Conservation (phyloP, 1,140 invertebrate species). For the Drosophila yakuba region DNA sequence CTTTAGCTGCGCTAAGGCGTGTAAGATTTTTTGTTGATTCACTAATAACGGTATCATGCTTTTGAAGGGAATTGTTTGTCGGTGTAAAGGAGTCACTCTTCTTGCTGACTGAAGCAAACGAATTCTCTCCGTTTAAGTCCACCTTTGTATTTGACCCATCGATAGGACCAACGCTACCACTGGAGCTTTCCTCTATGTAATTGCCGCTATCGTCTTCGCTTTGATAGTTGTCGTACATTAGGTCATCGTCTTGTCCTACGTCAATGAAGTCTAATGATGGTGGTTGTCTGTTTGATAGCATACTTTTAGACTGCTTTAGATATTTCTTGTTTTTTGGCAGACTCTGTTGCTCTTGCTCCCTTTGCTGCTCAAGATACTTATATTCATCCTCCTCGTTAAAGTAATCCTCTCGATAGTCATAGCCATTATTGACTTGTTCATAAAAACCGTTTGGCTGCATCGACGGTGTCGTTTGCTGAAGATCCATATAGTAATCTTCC, state of each 20-base stretch:
- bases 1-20: conserved; percentile 9
- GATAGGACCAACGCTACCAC: conserved; percentile 64
- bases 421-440: conserved; percentile 70
- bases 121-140: conserved; percentile 5
- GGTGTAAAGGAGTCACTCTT: not conserved
- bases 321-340: conserved; percentile 52
- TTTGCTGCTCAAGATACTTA: conserved; percentile 81
- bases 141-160: conserved; percentile 27
- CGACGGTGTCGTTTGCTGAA: conserved; percentile 82
- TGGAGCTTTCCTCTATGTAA: conserved; percentile 81
- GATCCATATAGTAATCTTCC: conserved; percentile 76
- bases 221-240: conserved; percentile 68
- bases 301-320: conserved; percentile 32
- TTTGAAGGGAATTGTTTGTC: conserved; percentile 47
- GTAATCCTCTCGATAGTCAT: conserved; percentile 84
- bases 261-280: conserved; percentile 66
- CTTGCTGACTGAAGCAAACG: not conserved
- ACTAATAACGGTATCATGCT: conserved; percentile 77
- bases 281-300: conserved; percentile 34
- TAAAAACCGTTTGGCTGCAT: conserved; percentile 82
- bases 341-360: conserved; percentile 63
- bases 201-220: conserved; percentile 81
- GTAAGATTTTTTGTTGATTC: conserved; percentile 40
- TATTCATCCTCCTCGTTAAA: conserved; percentile 84
- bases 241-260: conserved; percentile 58